Evolutionary conservation across 2,797 vertebrate species (phyloP).

Genomic region (Dicrostonyx torquatus): DNA sequence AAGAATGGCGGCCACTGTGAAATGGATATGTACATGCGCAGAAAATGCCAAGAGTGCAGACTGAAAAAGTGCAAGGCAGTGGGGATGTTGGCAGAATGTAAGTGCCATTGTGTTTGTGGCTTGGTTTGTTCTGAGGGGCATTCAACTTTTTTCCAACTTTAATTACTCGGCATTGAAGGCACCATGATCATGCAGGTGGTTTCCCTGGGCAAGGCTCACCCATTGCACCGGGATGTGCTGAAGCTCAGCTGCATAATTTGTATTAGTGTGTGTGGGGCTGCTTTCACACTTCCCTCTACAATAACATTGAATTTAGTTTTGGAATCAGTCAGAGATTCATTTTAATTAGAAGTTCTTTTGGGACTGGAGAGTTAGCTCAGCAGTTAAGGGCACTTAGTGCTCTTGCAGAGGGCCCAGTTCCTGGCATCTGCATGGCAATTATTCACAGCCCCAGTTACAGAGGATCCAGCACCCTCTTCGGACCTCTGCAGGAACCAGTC

Average conservation of each 20-base stretch:
- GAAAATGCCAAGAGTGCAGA: slow-evolving; percentile 97
- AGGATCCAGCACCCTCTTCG: background rate
- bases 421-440: background rate
- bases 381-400: background rate
- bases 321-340: slow-evolving; percentile 3
- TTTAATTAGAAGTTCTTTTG: background rate
- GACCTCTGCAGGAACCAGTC: background rate
- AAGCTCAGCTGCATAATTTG: background rate
- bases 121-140: background rate
- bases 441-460: background rate
- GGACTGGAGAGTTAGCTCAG: background rate
- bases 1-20: slow-evolving; percentile 96
- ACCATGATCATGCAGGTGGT: background rate
- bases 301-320: background rate
- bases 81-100: slow-evolving; percentile 97
- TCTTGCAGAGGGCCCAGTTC: background rate
- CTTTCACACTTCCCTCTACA: background rate
- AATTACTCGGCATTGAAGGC: background rate
- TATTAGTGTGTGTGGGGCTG: background rate
- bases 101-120: slow-evolving; percentile 72
- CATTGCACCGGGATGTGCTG: background rate
- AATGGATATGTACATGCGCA: slow-evolving; percentile 98
- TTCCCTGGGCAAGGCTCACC: too few relatives aligned
- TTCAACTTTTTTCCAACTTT: background rate
- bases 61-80: slow-evolving; percentile 96